Conservation (phyloP, 1,140 invertebrate species). For the Araneus ventricosus region DNA sequence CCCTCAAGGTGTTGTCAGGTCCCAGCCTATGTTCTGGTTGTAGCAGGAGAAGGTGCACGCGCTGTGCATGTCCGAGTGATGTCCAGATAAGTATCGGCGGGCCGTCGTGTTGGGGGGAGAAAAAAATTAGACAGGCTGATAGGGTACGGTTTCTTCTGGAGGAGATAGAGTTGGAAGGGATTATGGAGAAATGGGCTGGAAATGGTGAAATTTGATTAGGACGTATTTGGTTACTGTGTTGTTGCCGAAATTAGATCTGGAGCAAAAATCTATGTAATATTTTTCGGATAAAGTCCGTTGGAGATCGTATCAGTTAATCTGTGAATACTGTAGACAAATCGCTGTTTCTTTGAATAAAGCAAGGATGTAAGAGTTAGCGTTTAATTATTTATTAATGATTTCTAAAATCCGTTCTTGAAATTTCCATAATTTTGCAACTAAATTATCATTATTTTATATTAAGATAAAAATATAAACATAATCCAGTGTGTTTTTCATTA, state of each 20-base stretch:
- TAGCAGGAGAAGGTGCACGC: neutral
- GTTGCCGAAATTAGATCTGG: neutral
- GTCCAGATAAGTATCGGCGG: conserved; percentile 35
- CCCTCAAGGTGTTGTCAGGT: conserved; percentile 65
- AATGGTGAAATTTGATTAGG: neutral
- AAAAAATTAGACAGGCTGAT: neutral
- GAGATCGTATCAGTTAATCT: too few relatives aligned
- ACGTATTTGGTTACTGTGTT: neutral
- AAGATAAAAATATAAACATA: too few relatives aligned
- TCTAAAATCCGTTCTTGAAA: too few relatives aligned
- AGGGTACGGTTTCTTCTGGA: neutral
- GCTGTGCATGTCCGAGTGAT: neutral
- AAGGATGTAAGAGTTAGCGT: too few relatives aligned
- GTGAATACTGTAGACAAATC: too few relatives aligned
- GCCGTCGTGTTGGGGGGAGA: neutral
- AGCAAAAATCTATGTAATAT: neutral
- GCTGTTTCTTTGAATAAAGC: too few relatives aligned
- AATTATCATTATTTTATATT: too few relatives aligned
- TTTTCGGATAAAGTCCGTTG: neutral
- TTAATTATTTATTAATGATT: too few relatives aligned
- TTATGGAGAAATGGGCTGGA: neutral
- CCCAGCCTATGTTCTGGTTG: neutral
- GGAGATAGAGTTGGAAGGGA: neutral
- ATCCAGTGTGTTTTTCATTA: too few relatives aligned
- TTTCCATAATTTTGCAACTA: too few relatives aligned